Base-by-base conservation (phyloP, 2,797 vertebrate species). In the Sylvilagus floridanus region DNA sequence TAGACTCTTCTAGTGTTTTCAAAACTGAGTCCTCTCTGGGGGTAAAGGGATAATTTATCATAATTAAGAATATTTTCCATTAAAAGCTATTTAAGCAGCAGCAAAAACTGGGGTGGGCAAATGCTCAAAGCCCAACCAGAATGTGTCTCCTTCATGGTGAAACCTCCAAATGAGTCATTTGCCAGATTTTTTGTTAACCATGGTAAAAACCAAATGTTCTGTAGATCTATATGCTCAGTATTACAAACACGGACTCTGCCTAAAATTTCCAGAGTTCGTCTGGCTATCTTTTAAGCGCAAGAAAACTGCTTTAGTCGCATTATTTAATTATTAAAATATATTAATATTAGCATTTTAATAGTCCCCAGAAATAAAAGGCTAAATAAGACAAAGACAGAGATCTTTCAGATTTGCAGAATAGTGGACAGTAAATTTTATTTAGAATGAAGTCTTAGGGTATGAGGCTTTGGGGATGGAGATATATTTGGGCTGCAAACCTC, bases 21-120 rank as follows among this genome's bases (percentile, higher is more conserved):
- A 72, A 75, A 88, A 71, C 10, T 35, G 72, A 88, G 28, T 2
- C 10, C 35, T 92, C 17, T 91, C 42, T 93, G 8, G 26, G 32
- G 30, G 11, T 66, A 37, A 57, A 52, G 42, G 42, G 52, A 28
- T 63, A 69, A 88, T 93, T 84, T 13, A 75, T 91, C 73, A 82
- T 42, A 81, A 50, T 93, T 28, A 63, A 82, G 26, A 75, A 28
- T 66, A 87, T 87, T 93, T 94, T 35, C 65, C n/a, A 82, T 93
- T 62, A 21, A 65, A 81, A 72, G 12, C 76, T 88, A 77, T 35
- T 93, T 87, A 16, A 85, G 19, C 52, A 91, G 62, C 30, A 71
- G 52, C 65, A 72, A 60, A 54, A 66, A 42, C 8, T 77, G 32
- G 73, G 16, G 10, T 68, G 28, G 52, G 72, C 19, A 91, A 28